Percentiles rank a stretch among this genome's conserved stretches.
phyloP scores from a whole-genome alignment of 1,140 invertebrate genomes.

The Saxidomus purpurata region DNA sequence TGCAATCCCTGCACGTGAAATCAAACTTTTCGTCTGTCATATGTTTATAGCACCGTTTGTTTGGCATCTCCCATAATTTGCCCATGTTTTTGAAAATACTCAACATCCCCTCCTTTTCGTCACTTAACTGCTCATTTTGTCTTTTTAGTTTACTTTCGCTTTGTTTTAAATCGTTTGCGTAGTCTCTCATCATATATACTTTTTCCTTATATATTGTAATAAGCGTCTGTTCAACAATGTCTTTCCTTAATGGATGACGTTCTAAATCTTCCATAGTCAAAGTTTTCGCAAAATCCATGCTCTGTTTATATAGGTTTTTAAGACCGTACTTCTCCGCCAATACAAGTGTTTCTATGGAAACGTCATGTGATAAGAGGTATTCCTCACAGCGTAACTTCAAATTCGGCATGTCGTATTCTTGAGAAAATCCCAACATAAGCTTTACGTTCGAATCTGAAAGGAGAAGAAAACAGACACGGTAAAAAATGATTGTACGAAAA shows the following conservation, averaged over 20 bases:
- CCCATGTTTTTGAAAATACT: constrained; percentile 69
- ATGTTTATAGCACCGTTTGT: constrained; percentile 76
- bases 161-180: constrained; percentile 72
- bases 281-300: constrained; percentile 77
- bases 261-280: constrained; percentile 74
- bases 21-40: constrained; percentile 73
- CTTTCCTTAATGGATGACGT: constrained; percentile 56
- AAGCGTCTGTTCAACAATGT: constrained; percentile 68
- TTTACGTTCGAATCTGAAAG: constrained; percentile 78
- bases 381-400: constrained; percentile 81
- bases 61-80: constrained; percentile 73
- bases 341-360: constrained; percentile 71
- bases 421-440: constrained; percentile 76
- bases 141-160: constrained; percentile 65
- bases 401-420: constrained; percentile 82
- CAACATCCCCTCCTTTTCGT: constrained; percentile 72
- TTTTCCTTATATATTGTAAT: constrained; percentile 73
- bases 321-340: constrained; percentile 76
- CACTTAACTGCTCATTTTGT: constrained; percentile 65
- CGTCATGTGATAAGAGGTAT: constrained; percentile 75
- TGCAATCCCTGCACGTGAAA: constrained; percentile 76
- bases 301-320: constrained; percentile 70
- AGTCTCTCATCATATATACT: constrained; percentile 72
- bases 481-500: too few species aligned
- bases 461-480: not conserved